Evolutionary conservation across 2,797 vertebrate genomes (phyloP).

Genomic region (Cynopterus sphinx): DNA sequence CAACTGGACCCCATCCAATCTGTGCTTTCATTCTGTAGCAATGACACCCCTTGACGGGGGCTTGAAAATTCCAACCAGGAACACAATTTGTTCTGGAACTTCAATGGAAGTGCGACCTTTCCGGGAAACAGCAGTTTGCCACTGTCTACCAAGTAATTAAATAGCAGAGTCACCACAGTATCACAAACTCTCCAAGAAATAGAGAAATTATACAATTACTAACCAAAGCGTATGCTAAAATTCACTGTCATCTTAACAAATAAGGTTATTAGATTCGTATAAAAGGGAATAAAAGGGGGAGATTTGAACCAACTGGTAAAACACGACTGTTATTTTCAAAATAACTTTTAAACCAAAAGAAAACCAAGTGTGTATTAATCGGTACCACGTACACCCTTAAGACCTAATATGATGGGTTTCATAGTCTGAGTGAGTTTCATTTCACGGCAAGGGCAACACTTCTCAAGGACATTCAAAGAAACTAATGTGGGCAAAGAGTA

Average conservation of each 20-base stretch:
- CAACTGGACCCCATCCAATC: too few species aligned
- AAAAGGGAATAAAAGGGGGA: background rate
- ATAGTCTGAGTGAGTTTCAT: background rate
- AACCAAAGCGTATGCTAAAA: background rate
- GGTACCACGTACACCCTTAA: background rate
- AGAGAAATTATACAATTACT: background rate
- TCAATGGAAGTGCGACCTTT: background rate
- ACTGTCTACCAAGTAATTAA: background rate
- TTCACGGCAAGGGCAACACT: slow-evolving; percentile 20
- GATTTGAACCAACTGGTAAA: background rate
- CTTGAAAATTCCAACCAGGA: background rate
- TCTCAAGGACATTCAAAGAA: slow-evolving; percentile 45
- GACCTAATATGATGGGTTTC: background rate
- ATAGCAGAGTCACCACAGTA: background rate
- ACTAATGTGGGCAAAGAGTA: background rate
- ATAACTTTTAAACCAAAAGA: background rate
- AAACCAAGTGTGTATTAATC: background rate
- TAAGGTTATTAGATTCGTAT: background rate
- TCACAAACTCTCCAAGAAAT: background rate
- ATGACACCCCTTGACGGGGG: too few species aligned
- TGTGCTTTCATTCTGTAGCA: background rate
- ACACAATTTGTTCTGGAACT: background rate
- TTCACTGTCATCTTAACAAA: background rate
- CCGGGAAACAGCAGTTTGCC: background rate
- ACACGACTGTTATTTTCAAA: background rate